phyloP scores from a whole-genome alignment of 1,140 invertebrate species.

The Drosophila sucinea region DNA sequence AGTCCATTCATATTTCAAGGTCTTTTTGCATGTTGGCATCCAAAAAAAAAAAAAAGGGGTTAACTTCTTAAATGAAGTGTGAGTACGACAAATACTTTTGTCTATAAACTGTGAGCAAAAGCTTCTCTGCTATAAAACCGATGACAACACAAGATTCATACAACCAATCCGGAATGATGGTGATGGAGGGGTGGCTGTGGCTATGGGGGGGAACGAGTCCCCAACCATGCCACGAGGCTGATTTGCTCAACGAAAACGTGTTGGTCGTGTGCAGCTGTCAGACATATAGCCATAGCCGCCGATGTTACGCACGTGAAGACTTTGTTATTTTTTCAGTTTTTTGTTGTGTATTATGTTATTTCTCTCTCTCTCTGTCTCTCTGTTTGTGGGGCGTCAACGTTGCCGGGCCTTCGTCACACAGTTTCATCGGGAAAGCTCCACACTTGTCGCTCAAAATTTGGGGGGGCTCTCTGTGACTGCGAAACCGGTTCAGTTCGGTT shows the following conservation, averaged over 20 bases:
- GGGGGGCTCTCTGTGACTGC: conserved; percentile 4
- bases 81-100: no score
- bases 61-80: no score
- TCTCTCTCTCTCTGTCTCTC: neutral
- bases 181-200: neutral
- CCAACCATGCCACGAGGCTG: conserved; percentile 42
- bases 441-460: conserved; percentile 21
- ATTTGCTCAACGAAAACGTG: conserved; percentile 62
- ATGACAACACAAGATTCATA: conserved; percentile 6
- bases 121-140: conserved; percentile 8
- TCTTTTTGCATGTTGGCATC: no score
- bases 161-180: neutral
- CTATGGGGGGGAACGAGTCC: neutral
- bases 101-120: neutral
- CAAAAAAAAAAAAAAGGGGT: no score
- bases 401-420: conserved; percentile 53
- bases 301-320: conserved; percentile 58
- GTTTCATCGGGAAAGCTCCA: conserved; percentile 39
- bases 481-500: conserved; percentile 65
- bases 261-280: conserved; percentile 67
- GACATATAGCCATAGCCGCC: conserved; percentile 12
- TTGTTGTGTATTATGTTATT: conserved; percentile 14
- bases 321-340: conserved; percentile 21
- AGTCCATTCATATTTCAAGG: no score
- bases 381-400: conserved; percentile 39